phyloP scores from a whole-genome alignment of 2,797 vertebrate genomes.

The Semaprochilodus insignis region DNA sequence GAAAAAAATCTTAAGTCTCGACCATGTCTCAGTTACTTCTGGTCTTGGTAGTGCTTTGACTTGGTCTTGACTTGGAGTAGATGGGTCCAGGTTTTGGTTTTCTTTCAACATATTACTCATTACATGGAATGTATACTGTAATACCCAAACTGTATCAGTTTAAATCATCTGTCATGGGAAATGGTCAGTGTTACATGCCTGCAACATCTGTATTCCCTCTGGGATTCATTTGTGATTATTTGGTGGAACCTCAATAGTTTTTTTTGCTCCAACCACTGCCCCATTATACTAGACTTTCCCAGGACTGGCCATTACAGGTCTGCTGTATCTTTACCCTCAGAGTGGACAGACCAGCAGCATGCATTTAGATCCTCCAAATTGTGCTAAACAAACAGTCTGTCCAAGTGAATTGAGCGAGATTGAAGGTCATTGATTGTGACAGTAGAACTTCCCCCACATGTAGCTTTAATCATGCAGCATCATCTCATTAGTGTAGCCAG shows the following conservation, averaged over 20 bases:
- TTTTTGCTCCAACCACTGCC: background rate
- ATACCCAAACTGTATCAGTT: background rate
- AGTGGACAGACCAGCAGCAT: background rate
- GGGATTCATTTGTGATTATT: background rate
- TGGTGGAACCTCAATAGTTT: background rate
- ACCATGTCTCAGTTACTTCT: too few relatives aligned
- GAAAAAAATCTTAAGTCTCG: too few relatives aligned
- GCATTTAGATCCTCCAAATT: background rate
- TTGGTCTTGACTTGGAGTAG: too few relatives aligned
- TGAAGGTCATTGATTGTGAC: slow-evolving; percentile 40
- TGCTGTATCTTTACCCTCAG: background rate
- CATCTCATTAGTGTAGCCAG: slow-evolving; percentile 54
- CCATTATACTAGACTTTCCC: background rate
- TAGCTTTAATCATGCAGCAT: slow-evolving; percentile 55
- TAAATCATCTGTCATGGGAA: background rate
- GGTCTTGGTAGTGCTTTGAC: too few relatives aligned
- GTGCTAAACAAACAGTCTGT: slow-evolving; percentile 6
- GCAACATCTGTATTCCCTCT: background rate
- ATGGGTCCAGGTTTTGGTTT: too few relatives aligned
- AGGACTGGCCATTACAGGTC: background rate
- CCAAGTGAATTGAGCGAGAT: slow-evolving; percentile 21
- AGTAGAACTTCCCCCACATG: slow-evolving; percentile 45
- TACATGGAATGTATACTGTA: too few relatives aligned
- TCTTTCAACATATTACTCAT: background rate
- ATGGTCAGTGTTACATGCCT: background rate